Percentiles rank a stretch among this genome's conserved stretches.
phyloP scores from a whole-genome alignment of 35 echinoderm and acorn worm species.

The Amphiura filiformis region DNA sequence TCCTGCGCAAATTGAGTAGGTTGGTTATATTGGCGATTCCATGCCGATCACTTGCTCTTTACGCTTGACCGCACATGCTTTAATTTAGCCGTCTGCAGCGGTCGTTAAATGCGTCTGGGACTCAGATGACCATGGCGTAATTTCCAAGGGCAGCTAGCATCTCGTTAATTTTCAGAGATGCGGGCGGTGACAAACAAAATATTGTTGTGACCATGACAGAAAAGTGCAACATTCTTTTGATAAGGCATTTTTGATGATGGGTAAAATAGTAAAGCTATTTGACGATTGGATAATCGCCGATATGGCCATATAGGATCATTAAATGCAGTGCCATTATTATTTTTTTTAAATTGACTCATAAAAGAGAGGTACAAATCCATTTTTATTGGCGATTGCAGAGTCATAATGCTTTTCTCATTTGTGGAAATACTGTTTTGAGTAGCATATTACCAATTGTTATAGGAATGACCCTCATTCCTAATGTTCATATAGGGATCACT shows the following conservation, averaged over 20 bases:
- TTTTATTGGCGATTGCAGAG: background rate
- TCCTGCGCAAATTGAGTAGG: background rate
- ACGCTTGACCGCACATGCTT: background rate
- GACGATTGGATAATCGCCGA: background rate
- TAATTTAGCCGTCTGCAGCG: background rate
- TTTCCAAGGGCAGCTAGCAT: conserved; percentile 9
- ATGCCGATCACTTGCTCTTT: background rate
- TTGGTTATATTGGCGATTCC: background rate
- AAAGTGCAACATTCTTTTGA: background rate
- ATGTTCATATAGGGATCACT: no score
- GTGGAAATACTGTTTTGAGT: no score
- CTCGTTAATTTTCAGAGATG: background rate
- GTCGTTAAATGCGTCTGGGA: conserved; percentile 6
- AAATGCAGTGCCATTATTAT: background rate
- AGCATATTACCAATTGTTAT: no score
- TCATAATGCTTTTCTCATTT: background rate
- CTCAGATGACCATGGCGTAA: conserved; percentile 12
- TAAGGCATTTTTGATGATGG: background rate
- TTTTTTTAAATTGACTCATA: background rate
- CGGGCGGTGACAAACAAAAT: background rate
- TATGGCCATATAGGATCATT: conserved; percentile 2
- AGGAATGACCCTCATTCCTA: no score
- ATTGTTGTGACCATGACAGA: background rate
- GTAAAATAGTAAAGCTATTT: background rate
- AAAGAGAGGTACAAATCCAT: background rate